Evolutionary conservation across 2,888 invertebrate genomes (phyloP).

Genomic region (Disparrhopalites patrizii): DNA sequence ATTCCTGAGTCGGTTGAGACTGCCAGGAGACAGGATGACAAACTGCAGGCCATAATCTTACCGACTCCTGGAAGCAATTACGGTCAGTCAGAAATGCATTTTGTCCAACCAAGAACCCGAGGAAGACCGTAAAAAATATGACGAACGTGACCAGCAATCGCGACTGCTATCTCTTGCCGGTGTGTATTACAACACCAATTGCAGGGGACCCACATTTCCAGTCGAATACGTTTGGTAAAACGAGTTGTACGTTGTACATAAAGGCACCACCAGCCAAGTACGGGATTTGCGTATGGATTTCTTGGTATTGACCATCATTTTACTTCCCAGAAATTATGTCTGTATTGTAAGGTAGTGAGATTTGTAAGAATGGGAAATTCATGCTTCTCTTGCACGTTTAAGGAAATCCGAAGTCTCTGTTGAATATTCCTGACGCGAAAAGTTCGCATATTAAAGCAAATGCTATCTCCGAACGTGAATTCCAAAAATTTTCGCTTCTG

Average conservation of each 20-base stretch:
- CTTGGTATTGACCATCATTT: neutral
- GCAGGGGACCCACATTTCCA: neutral
- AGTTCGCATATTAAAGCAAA: too few species aligned
- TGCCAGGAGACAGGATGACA: neutral
- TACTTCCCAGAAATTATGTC: neutral
- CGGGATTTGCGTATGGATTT: neutral
- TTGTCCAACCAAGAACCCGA: neutral
- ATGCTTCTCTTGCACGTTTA: neutral
- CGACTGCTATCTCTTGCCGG: neutral
- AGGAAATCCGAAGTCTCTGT: constrained; percentile 3
- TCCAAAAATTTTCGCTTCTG: neutral
- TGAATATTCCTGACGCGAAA: too few species aligned
- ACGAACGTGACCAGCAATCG: neutral
- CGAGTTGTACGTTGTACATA: neutral
- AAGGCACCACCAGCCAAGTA: neutral
- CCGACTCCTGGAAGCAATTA: neutral
- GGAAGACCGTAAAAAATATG: neutral
- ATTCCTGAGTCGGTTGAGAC: neutral
- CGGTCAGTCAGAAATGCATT: neutral
- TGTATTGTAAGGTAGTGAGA: too few species aligned
- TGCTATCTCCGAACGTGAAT: too few species aligned
- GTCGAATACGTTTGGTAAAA: neutral
- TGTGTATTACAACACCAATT: too few species aligned
- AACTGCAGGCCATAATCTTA: too few species aligned
- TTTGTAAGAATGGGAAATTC: too few species aligned